A percentile compares a stretch with the other conserved stretches of the same genome.
Conservation (phyloP, 2,113 vertebrate genomes). For the Emydocephalus ijimae region DNA sequence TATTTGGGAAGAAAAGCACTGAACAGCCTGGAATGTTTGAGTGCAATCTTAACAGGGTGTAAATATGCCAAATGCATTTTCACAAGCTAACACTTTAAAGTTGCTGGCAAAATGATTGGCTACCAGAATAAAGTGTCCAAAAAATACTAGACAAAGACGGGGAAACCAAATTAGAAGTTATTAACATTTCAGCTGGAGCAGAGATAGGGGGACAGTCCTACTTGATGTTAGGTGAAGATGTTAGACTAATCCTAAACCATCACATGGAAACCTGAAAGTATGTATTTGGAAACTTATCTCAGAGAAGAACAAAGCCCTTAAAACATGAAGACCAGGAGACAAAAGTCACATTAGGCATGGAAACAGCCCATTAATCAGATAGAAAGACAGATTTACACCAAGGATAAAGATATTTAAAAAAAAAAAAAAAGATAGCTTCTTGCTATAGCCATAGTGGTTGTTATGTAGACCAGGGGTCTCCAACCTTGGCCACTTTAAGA, state of each 20-base stretch:
- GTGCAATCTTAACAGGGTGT: neutral
- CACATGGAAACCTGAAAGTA: neutral
- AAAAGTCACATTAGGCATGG: neutral
- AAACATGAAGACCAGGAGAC: neutral
- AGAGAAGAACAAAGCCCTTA: neutral
- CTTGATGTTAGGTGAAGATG: neutral
- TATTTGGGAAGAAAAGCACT: neutral
- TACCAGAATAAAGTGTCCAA: neutral
- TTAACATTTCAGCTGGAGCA: neutral
- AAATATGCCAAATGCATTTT: neutral
- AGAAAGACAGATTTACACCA: neutral
- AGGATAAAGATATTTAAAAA: neutral
- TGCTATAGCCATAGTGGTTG: neutral
- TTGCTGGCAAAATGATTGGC: neutral
- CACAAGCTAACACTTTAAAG: neutral
- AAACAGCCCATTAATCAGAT: neutral
- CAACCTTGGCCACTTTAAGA: no score
- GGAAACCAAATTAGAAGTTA: neutral
- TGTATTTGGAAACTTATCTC: neutral
- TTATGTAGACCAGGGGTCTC: neutral
- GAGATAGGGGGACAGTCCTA: neutral
- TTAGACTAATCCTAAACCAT: neutral
- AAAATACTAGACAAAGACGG: neutral
- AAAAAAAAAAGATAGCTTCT: neutral
- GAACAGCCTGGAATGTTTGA: neutral